Base-by-base conservation (phyloP, 2,888 invertebrate species). In the Elysia crispata region DNA sequence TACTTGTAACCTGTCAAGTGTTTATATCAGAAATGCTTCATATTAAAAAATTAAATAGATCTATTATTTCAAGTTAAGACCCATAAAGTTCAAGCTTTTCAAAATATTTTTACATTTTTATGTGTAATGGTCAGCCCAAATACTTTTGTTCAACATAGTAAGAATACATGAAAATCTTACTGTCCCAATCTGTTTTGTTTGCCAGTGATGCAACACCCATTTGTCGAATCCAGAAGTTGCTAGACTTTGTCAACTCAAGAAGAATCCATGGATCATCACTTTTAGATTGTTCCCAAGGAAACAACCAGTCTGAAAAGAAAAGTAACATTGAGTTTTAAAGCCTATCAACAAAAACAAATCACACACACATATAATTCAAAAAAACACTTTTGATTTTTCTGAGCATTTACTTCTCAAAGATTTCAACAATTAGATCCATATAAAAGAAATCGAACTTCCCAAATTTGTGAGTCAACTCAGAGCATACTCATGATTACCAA, bases 1-100 rank as follows among this genome's bases (percentile, higher is more conserved):
- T 94, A 96, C 86, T 96, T 93, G 88, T 93, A 93, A 85, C 93
- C 94, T 94, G 84, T 33, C 84, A 83, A 89, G 89, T 41, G 1
- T 20, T 76, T 30, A 41, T 25, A 67, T 33, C 8, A 20, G 15
- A 23, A 70, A 18, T 18, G 50, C n/a, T 28, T 41, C 8, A 31
- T 23, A n/a, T n/a, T n/a, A n/a, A n/a, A n/a, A n/a, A n/a, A n/a
- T n/a, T n/a, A n/a, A n/a, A n/a, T n/a, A n/a, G n/a, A n/a, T n/a
- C n/a, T n/a, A n/a, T n/a, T n/a, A n/a, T n/a, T n/a, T n/a, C n/a
- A n/a, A n/a, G n/a, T n/a, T n/a, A n/a, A n/a, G n/a, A 6, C 41
- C 41, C 11, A 41, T 41, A 6, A 3, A 41, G 41, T 3, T 41
- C 11, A 11, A 11, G 41, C 11, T 41, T 41, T 60, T 60, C 15